Evolutionary conservation across 2,888 invertebrate genomes (phyloP), one percentile per base, ranked within the genome.

Genomic region (Scaptomyza polygonia): DNA sequence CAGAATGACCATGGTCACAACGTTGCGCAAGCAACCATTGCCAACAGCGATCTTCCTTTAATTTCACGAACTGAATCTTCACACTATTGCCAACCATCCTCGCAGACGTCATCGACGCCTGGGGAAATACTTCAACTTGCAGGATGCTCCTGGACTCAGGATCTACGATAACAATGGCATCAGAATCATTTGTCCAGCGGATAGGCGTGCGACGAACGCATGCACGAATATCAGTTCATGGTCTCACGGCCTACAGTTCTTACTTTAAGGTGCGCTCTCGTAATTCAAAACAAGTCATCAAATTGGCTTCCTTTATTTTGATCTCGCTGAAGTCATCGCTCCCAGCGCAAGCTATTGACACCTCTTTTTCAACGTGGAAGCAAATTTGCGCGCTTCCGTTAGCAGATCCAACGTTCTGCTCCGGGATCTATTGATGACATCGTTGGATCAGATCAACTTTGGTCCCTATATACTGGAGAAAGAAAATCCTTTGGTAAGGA

Each of bases 121-220:
- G 36, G 36, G 36, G 36, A 36, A 36, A 36, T 14, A 36, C 14
- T 14, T 14, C 14, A 36, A 14, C 14, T 14, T 36, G 36, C n/a
- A n/a, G n/a, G n/a, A n/a, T n/a, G n/a, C 36, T 34, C 6, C n/a
- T 34, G n/a, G 34, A 14, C 34, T 6, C 34, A 34, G n/a, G 34
- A 34, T 34, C 34, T 34, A 34, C 34, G 5, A 34, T 34, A 34
- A 34, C 34, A 34, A n/a, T 34, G 34, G n/a, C 34, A 34, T 34
- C 34, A 6, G 34, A 34, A 34, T 34, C 34, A 34, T 34, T 34
- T 34, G 34, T 34, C n/a, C 34, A 34, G n/a, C n/a, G n/a, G 34
- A 34, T 34, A 34, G 34, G 34, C n/a, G n/a, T 34, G 34, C n/a
- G 34, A n/a, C n/a, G 34, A 34, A 34, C 34, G 34, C 34, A 34